A percentile compares a stretch with the other conserved stretches of the same genome.
Conservation (phyloP, 2,797 vertebrate species). For the Squalus acanthias region DNA sequence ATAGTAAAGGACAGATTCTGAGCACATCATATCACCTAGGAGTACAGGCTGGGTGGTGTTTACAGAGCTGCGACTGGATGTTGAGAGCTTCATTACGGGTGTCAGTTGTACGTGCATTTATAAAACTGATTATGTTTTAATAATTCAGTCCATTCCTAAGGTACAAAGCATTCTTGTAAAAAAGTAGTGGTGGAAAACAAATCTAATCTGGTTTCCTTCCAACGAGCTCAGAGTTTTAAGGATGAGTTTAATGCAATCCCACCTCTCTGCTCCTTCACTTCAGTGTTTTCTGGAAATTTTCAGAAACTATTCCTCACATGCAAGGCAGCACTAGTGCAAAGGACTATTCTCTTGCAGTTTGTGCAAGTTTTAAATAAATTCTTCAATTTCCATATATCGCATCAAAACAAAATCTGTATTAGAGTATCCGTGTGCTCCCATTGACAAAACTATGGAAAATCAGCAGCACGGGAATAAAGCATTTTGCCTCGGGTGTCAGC, state of each 20-base stretch:
- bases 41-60: background rate
- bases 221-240: background rate
- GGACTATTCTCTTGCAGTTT: background rate
- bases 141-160: background rate
- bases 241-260: background rate
- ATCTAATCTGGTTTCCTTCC: background rate
- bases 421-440: background rate
- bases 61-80: background rate
- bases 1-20: background rate
- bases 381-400: background rate
- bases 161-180: background rate
- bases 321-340: too few species aligned
- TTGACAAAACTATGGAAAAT: background rate
- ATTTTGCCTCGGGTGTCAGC: background rate
- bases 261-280: background rate
- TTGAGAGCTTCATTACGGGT: background rate
- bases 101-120: background rate
- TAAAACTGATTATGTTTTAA: background rate
- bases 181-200: background rate
- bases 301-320: background rate
- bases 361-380: background rate
- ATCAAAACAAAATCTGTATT: background rate
- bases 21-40: background rate
- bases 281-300: background rate
- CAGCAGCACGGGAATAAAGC: background rate